Conservation (phyloP, 2,113 vertebrate species). For the Scalopus aquaticus region DNA sequence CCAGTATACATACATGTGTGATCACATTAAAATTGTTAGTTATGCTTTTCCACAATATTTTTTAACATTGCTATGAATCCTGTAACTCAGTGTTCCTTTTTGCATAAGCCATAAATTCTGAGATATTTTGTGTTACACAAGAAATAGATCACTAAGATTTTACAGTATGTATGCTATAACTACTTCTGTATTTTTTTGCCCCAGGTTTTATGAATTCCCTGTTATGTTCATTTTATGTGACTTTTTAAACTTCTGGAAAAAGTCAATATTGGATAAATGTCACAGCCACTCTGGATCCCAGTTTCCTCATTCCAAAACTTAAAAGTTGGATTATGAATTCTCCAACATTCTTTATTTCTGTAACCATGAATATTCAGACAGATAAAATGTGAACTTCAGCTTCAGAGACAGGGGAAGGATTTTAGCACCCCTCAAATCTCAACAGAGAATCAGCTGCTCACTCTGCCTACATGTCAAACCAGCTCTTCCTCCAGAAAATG, state of each 20-base stretch:
- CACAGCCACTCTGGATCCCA: neutral
- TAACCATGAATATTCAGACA: constrained; percentile 4
- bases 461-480: neutral
- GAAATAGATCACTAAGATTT: neutral
- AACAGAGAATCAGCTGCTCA: neutral
- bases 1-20: neutral
- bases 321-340: neutral
- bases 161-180: neutral
- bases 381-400: neutral
- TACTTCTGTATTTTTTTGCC: neutral
- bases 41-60: neutral
- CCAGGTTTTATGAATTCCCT: neutral
- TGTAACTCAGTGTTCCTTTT: neutral
- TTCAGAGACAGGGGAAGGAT: neutral
- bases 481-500: neutral
- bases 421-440: neutral
- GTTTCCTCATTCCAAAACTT: neutral
- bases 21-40: constrained; percentile 18
- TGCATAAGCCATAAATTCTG: neutral
- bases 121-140: neutral
- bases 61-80: neutral
- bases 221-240: neutral
- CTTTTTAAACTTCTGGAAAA: neutral
- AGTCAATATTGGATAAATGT: neutral
- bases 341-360: neutral